phyloP scores from a whole-genome alignment of 2,888 invertebrate genomes.

The Penaeus monodon region DNA sequence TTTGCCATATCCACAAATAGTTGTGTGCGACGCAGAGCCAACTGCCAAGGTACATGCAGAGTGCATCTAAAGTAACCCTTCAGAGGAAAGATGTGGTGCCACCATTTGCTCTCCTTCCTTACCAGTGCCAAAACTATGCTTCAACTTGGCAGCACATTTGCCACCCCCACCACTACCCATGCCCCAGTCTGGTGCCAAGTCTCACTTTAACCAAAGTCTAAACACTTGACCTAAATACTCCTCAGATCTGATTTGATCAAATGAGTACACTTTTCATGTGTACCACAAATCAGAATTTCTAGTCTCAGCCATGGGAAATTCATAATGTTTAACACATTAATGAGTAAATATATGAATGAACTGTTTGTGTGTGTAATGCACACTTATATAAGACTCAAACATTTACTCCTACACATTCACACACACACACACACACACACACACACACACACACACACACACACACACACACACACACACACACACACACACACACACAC shows the following conservation, averaged over 20 bases:
- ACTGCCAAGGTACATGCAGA: conserved; percentile 36
- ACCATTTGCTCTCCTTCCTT: conserved; percentile 17
- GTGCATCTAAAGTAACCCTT: conserved; percentile 23
- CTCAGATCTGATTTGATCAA: not conserved
- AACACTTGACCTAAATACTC: conserved; percentile 16
- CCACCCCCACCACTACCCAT: conserved; percentile 46
- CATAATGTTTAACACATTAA: too few species aligned
- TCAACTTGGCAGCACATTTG: conserved; percentile 43
- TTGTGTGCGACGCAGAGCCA: conserved; percentile 38
- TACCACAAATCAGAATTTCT: not conserved
- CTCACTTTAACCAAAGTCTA: not conserved
- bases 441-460: too few species aligned
- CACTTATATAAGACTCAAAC: too few species aligned
- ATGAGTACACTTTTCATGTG: too few species aligned
- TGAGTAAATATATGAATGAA: too few species aligned
- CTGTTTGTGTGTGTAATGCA: too few species aligned
- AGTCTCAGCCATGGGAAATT: too few species aligned
- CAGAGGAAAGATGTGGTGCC: conserved; percentile 32
- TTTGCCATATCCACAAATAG: conserved; percentile 46
- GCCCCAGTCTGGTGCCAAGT: conserved; percentile 8
- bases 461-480: too few species aligned
- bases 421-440: too few species aligned
- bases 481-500: too few species aligned
- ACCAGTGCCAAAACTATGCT: conserved; percentile 45
- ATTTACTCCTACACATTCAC: too few species aligned